Percentiles rank a stretch among this genome's conserved stretches.
Conservation (phyloP, 2,113 vertebrate genomes). For the Tylochromis polylepis region DNA sequence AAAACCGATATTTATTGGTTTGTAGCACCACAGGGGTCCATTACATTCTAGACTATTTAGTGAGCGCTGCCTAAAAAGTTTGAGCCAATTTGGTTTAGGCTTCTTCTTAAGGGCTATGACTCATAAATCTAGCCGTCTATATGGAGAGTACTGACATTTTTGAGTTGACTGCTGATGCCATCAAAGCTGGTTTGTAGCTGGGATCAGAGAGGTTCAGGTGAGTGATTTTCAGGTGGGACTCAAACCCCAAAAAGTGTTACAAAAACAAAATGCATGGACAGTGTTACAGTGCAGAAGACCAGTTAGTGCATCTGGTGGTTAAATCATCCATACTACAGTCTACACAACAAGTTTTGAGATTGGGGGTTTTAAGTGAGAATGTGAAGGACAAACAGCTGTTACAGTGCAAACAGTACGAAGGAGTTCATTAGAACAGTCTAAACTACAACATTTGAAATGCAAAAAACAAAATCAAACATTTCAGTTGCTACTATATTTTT, state of each 20-base stretch:
- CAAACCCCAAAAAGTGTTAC: neutral
- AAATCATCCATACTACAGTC: neutral
- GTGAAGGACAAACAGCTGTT: neutral
- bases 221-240: neutral
- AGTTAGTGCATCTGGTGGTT: neutral
- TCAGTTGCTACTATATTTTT: neutral
- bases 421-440: neutral
- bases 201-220: constrained; percentile 2
- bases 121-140: neutral
- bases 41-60: neutral
- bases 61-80: neutral
- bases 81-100: neutral
- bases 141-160: neutral
- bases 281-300: neutral
- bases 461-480: neutral
- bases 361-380: neutral
- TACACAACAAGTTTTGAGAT: neutral
- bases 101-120: neutral
- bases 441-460: neutral
- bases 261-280: neutral
- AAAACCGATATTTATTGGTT: neutral
- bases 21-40: neutral
- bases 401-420: neutral
- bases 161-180: neutral
- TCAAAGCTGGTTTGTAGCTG: neutral